phyloP scores from a whole-genome alignment of 2,888 invertebrate genomes.

The Synergus itoensis region DNA sequence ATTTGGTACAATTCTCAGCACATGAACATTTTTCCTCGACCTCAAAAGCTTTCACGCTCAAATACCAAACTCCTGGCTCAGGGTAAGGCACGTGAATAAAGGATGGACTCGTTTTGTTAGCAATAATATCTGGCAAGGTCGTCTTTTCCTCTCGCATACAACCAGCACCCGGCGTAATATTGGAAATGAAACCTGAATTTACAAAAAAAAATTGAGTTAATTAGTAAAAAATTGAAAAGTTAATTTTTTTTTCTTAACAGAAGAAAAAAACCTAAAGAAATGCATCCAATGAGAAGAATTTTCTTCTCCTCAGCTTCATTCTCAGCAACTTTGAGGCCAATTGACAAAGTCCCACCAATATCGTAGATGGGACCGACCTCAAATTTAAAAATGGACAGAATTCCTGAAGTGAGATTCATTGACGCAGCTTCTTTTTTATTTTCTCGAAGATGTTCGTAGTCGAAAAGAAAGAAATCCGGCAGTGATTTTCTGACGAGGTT shows the following conservation, averaged over 20 bases:
- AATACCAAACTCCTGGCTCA: slow-evolving; percentile 90
- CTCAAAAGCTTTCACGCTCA: slow-evolving; percentile 86
- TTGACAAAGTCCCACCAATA: slow-evolving; percentile 88
- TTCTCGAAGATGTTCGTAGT: slow-evolving; percentile 85
- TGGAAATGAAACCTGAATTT: slow-evolving; percentile 65
- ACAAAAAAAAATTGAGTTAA: slow-evolving; percentile 29
- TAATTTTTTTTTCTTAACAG: background rate
- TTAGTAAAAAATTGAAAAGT: background rate
- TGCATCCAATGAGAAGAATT: slow-evolving; percentile 78
- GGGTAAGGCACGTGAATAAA: slow-evolving; percentile 88
- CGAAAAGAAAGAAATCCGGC: slow-evolving; percentile 87
- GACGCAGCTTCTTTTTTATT: slow-evolving; percentile 83
- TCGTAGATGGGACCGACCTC: slow-evolving; percentile 85
- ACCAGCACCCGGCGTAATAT: slow-evolving; percentile 65
- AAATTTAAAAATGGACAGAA: slow-evolving; percentile 84
- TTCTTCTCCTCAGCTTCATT: slow-evolving; percentile 68
- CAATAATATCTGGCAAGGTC: slow-evolving; percentile 49
- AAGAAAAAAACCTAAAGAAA: slow-evolving; percentile 76
- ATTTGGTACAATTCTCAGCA: slow-evolving; percentile 75
- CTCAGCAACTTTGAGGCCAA: slow-evolving; percentile 85
- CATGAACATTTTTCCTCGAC: slow-evolving; percentile 79
- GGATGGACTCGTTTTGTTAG: slow-evolving; percentile 77
- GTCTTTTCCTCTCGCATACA: slow-evolving; percentile 57
- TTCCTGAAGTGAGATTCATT: slow-evolving; percentile 84
- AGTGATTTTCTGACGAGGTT: slow-evolving; percentile 81